Evolutionary conservation across 2,113 vertebrate species (phyloP), one percentile per base, ranked within the genome.

Genomic region (Micromys minutus): DNA sequence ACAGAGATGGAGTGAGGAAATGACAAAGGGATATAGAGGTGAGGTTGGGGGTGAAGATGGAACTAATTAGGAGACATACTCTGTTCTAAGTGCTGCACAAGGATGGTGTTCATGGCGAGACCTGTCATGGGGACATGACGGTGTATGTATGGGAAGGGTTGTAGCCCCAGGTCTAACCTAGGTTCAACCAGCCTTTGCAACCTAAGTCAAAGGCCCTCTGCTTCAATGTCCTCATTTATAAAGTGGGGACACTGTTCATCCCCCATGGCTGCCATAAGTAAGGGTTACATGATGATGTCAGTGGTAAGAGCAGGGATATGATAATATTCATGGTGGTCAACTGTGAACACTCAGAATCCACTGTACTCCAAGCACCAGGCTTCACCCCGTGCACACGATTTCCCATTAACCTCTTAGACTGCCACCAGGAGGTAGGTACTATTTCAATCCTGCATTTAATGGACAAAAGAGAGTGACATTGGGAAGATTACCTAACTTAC

Each of bases 61-160:
- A 45, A 47, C 10, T 55, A 36, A 47, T 77, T 29, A 45, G 91
- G 61, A 65, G 34, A 17, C 1, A 22, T 24, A 2, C n/a, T 59
- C 2, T 13, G 15, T 17, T 16, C 75, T 69, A 45, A 69, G 22
- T 22, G 36, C 55, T 65, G 22, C 55, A 50, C 39, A 9, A 42
- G 42, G 45, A 52, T 29, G 2, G 0, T 19, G 45, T 71, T 6
- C 10, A 45, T 42, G 72, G 2, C 16, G 1, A 42, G 13, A 47
- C 50, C 69, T 65, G 42, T 74, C 71, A 1, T 3, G 29, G 26
- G 22, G 15, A 31, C 2, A 11, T 4, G 7, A 81, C 7, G 9
- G 52, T 50, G 1, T 74, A 7, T 57, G 15, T 61, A 9, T 76
- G 39, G 29, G 19, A 71, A 45, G 55, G 34, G 17, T 36, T 12